A percentile compares a stretch with the other conserved stretches of the same genome.
Evolutionary conservation across 2,113 vertebrate species (phyloP).

Genomic region (Hippoglossus stenolepis): DNA sequence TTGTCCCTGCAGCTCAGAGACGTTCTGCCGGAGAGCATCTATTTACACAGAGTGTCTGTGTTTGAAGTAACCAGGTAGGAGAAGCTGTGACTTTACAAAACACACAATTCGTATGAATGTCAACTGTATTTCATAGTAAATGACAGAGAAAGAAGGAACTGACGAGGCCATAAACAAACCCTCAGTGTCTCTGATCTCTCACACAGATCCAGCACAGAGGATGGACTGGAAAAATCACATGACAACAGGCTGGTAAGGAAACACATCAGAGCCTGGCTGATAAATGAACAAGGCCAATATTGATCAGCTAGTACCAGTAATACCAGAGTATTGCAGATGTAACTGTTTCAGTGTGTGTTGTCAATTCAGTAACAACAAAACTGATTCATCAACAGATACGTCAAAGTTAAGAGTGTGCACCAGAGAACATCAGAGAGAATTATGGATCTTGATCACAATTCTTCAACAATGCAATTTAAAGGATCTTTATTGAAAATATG

Average conservation of each 20-base stretch:
- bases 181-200: slow-evolving; percentile 32
- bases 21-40: slow-evolving; percentile 19
- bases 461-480: no score
- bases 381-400: no score
- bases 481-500: no score
- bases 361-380: no score
- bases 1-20: slow-evolving; percentile 59
- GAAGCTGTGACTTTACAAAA: not conserved
- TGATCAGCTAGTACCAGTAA: no score
- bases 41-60: slow-evolving; percentile 66
- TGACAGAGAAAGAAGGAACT: not conserved
- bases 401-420: no score
- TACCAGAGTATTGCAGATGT: no score
- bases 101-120: not conserved
- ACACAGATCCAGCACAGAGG: slow-evolving; percentile 28
- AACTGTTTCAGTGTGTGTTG: no score
- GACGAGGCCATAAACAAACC: not conserved
- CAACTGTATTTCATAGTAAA: not conserved
- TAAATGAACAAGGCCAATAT: no score
- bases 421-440: no score
- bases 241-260: not conserved
- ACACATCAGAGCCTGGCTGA: no score
- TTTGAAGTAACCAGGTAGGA: slow-evolving; percentile 66
- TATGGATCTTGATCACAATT: no score
- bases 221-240: not conserved